These are phyloP conservation scores for Eubasilissa regina DNA, from an alignment of 1,140 invertebrate genomes.

Conservation along the genomic window DNA sequence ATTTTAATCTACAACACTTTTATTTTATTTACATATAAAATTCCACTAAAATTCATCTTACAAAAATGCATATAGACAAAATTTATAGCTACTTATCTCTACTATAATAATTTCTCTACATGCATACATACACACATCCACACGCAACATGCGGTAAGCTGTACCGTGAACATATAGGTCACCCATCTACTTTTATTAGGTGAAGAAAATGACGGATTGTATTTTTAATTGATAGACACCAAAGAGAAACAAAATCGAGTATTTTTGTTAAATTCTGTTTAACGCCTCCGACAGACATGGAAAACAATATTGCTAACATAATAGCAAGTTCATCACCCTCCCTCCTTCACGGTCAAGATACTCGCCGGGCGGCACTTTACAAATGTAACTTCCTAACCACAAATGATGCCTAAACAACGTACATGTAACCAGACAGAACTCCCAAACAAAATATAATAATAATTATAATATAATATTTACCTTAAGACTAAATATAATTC, in stretches of 20 bases:
- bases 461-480: background rate
- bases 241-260: background rate
- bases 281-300: background rate
- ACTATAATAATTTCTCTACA: background rate
- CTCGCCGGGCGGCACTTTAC: background rate
- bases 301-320: too few relatives aligned
- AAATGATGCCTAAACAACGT: background rate
- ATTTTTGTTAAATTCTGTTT: background rate
- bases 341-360: background rate
- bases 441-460: conserved; percentile 22
- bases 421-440: background rate
- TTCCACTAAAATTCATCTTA: background rate
- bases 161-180: too few relatives aligned
- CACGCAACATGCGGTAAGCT: background rate
- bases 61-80: conserved; percentile 3
- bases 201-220: too few relatives aligned
- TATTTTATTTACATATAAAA: conserved; percentile 17
- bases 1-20: conserved; percentile 19
- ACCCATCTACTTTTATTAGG: too few relatives aligned
- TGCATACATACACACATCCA: background rate
- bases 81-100: conserved; percentile 10
- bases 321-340: too few relatives aligned
- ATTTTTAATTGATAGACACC: too few relatives aligned
- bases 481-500: conserved; percentile 12
- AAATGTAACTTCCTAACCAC: background rate